Conservation (phyloP, 2,888 invertebrate species). For the Nymphalis polychloros region DNA sequence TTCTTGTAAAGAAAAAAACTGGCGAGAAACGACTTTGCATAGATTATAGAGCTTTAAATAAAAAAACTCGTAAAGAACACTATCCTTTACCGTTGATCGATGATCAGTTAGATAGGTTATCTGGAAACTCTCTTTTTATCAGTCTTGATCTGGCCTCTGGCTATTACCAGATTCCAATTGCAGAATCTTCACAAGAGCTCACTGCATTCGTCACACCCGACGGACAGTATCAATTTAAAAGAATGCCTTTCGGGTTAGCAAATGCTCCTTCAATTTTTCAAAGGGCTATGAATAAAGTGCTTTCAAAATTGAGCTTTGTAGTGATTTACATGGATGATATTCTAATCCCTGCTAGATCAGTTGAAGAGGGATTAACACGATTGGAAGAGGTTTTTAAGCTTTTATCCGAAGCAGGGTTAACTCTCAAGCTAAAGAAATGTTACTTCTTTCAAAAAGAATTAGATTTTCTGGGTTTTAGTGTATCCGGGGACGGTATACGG, state of each 20-base stretch:
- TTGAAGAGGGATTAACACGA: not conserved
- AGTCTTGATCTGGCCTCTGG: slow-evolving; percentile 29
- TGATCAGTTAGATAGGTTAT: slow-evolving; percentile 31
- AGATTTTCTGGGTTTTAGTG: no score
- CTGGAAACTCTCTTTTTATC: slow-evolving; percentile 30
- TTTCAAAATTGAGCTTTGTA: no score
- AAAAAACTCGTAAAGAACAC: slow-evolving; percentile 35
- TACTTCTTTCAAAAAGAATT: no score
- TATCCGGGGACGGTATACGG: no score
- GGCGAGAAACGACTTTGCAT: slow-evolving; percentile 40
- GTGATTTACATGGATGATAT: not conserved
- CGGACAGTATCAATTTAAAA: no score
- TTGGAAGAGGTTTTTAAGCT: no score
- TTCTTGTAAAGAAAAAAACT: not conserved
- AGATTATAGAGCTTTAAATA: slow-evolving; percentile 35
- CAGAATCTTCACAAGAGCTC: not conserved
- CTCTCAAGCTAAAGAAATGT: no score
- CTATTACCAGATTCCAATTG: slow-evolving; percentile 24
- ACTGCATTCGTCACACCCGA: not conserved
- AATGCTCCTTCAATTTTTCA: no score
- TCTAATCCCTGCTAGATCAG: not conserved
- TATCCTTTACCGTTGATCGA: slow-evolving; percentile 36
- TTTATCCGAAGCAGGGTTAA: no score
- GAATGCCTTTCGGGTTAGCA: no score
- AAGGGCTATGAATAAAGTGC: no score